Base-by-base conservation (phyloP, 2,113 vertebrate genomes). In the Chloebia gouldiae region DNA sequence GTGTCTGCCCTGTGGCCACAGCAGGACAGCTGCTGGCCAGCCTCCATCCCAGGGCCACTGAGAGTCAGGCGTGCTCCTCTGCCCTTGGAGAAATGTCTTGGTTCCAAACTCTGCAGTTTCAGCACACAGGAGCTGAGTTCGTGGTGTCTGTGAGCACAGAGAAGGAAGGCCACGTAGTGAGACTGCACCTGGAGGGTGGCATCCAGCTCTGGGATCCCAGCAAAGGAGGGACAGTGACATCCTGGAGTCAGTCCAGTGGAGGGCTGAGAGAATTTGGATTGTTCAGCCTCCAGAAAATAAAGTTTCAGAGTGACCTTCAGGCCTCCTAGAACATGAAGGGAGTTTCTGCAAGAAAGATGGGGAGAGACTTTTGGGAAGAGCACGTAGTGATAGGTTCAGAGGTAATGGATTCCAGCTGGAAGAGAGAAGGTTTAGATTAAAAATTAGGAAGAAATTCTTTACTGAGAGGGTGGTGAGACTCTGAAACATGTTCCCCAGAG, bases 271-370 rank as follows among this genome's bases (percentile, higher is more conserved):
- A 59, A 42, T 11, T 76, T 6, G 6, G 10, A 42, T 42, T 83
- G 56, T 20, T 63, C 63, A 49, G 18, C 3, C 35, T 49, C 13
- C 10, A 77, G 22, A 76, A 76, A 7, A 49, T 15, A 63, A 49
- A 40, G 35, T 28, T 70, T 56, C 49, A 19, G 15, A 9, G 15
- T 42, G 12, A 42, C 9, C 5, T 49, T 63, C 25, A 35, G 22
- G 30, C 21, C 14, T 76, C 31, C 25, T 27, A 69, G 30, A 1
- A 28, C 0, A 0, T 13, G 27, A 53, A 82, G 25, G 9, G 31
- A 22, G 4, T 16, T 42, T 47, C 56, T 23, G 28, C 18, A 63
- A 63, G 71, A 70, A 76, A 63, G 22, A 28, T 7, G 10, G 12
- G 31, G 12, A 54, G 25, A 76, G 8, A 61, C 12, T 28, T 44